Base-by-base conservation (phyloP, 2,888 invertebrate genomes). In the Actias luna region DNA sequence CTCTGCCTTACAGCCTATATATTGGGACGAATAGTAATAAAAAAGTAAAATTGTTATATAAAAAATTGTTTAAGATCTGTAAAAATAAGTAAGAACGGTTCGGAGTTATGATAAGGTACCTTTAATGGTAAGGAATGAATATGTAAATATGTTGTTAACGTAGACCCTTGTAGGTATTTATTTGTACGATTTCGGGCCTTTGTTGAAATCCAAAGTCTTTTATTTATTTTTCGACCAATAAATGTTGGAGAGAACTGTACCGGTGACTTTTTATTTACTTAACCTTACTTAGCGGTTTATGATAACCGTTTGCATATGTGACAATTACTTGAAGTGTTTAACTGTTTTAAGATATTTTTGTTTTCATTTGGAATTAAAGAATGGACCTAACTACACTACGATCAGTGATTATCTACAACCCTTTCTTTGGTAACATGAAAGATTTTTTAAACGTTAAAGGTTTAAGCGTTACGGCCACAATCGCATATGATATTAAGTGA, bases 191-290 rank as follows among this genome's bases (percentile, higher is more conserved):
- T 91, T 92, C 84, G 84, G 91, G 87, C 92, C 92, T 92, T 89
- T 88, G 92, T 92, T 92, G 84, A 89, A 87, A 88, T 91, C 92
- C 91, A 92, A 92, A 92, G 91, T 92, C 92, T 88, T 92, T 92
- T 87, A 92, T 92, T 92, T 92, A 92, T 92, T 92, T 92, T 92
- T 92, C 92, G 92, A 92, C 92, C 92, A 92, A 92, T 92, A 92
- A 92, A 92, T 92, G 92, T 92, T 92, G 92, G 90, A 92, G 86
- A 92, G 92, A 89, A 90, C 79, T 84, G 85, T 75, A 71, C 76
- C n/a, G 79, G 79, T 80, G 74, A 78, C 4, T 87, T 83, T 67
- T 65, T 62, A 66, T 70, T 67, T 65, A 59, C 22, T 61, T 59
- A 60, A 39, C 14, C 36, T 16, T 39, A 14, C 14, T 39, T 14